phyloP scores from a whole-genome alignment of 2,113 vertebrate genomes.

The Morone chrysops region DNA sequence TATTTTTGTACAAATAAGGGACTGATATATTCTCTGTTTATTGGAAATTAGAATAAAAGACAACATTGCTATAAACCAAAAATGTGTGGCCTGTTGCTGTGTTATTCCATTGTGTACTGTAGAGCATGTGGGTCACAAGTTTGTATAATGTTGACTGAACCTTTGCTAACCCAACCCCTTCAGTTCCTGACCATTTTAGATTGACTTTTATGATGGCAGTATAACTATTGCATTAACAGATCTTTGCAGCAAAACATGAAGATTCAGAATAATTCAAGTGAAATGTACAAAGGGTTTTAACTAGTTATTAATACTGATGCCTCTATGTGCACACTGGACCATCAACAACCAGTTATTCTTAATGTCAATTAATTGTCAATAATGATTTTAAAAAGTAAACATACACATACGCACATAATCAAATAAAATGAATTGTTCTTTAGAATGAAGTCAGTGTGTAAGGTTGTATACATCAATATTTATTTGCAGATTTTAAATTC shows the following conservation, averaged over 20 bases:
- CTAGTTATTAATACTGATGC: too few relatives aligned
- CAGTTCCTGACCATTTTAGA: background rate
- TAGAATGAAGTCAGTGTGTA: too few relatives aligned
- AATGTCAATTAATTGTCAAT: background rate
- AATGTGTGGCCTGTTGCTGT: slow-evolving; percentile 56
- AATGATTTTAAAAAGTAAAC: background rate
- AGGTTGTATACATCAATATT: background rate
- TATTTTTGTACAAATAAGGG: slow-evolving; percentile 99
- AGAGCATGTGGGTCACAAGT: background rate
- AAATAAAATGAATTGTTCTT: background rate
- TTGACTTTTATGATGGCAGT: too few relatives aligned
- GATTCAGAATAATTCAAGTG: too few relatives aligned
- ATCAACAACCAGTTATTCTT: too few relatives aligned
- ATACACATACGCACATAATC: background rate
- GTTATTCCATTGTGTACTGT: background rate
- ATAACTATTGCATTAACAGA: too few relatives aligned
- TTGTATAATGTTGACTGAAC: background rate
- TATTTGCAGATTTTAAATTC: background rate
- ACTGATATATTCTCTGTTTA: slow-evolving; percentile 96
- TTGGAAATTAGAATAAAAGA: slow-evolving; percentile 97
- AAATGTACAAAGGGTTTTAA: too few relatives aligned
- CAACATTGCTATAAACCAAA: slow-evolving; percentile 91
- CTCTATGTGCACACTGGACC: too few relatives aligned
- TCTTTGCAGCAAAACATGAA: too few relatives aligned
- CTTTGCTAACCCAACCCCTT: background rate